Evolutionary conservation across 2,888 invertebrate genomes (phyloP), one percentile per base, ranked within the genome.

Genomic region (Lamellibrachia satsuma): DNA sequence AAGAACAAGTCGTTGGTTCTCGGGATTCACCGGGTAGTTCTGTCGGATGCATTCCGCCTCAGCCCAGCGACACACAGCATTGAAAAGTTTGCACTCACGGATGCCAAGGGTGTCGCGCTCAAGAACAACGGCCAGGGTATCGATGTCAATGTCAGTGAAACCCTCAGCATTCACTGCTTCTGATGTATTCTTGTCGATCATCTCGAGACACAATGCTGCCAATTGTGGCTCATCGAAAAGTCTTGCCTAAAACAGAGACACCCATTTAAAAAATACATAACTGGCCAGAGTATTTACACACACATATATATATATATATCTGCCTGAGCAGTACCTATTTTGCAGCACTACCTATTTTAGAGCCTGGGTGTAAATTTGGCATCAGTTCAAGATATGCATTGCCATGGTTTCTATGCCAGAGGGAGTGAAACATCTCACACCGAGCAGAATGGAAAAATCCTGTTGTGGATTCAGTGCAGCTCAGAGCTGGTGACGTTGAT

Each of bases 161-260:
- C 97, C 97, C 95, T 98, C 98, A 22, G 98, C 98, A 94, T 97
- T 97, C 27, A 98, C 96, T 0, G 98, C 98, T 96, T 98, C 98
- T 0, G 97, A 97, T 0, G 98, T 98, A 95, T 98, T 98, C 96
- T 98, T 98, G 96, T 98, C 98, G 94, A 98, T 98, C 95, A 98
- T 98, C 95, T 98, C 98, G 94, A 98, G 97, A 95, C 98, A 98
- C 60, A 98, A 96, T 0, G 98, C 97, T n/a, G 98, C 98, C 92
- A 98, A 96, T 95, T 98, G 98, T 0, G 98, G 98, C 95, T 98
- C 98, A 96, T 98, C 98, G 96, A 98, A 98, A 90, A 98, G 96
- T 52, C 98, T 97, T 0, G 98, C 98, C 95, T 91, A 22, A 55
- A 91, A 52, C 11, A 55, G 55, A 9, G 55, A 52, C 27, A 90